Evolutionary conservation across 2,888 invertebrate genomes (phyloP).

Genomic region (Trichacis sp.): DNA sequence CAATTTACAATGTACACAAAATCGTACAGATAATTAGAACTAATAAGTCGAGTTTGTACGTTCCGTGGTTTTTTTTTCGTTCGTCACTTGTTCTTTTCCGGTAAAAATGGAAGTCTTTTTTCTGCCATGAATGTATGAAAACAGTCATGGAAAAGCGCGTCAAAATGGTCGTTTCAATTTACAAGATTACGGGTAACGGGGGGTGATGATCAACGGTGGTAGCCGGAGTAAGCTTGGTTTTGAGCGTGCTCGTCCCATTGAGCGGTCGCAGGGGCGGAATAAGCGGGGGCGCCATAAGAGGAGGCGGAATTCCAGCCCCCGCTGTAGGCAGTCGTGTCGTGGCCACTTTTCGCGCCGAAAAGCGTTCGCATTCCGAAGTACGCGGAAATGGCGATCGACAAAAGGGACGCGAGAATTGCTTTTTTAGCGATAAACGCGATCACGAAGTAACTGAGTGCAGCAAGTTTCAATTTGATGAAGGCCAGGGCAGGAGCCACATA

Average conservation of each 20-base stretch:
- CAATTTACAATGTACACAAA: too few species aligned
- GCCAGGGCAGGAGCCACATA: slow-evolving; percentile 73
- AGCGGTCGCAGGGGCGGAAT: slow-evolving; percentile 51
- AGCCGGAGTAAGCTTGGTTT: slow-evolving; percentile 60
- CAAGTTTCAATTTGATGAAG: slow-evolving; percentile 73
- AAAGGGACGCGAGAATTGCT: slow-evolving; percentile 73
- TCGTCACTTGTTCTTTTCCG: too few species aligned
- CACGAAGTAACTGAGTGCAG: slow-evolving; percentile 72
- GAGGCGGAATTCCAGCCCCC: slow-evolving; percentile 52
- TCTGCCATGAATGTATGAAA: too few species aligned
- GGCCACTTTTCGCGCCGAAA: slow-evolving; percentile 59
- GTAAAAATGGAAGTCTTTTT: too few species aligned
- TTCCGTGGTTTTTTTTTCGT: too few species aligned
- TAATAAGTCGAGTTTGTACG: too few species aligned
- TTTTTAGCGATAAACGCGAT: slow-evolving; percentile 76
- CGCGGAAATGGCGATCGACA: slow-evolving; percentile 74
- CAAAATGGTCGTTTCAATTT: too few species aligned
- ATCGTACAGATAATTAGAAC: too few species aligned
- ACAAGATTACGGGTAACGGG: background rate
- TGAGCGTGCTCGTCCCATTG: slow-evolving; percentile 62
- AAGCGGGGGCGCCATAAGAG: slow-evolving; percentile 44
- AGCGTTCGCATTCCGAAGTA: slow-evolving; percentile 68
- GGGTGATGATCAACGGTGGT: slow-evolving; percentile 53
- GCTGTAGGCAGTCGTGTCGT: slow-evolving; percentile 61
- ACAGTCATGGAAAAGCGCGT: too few species aligned